These are phyloP conservation scores for Lagorchestes hirsutus DNA, from an alignment of 2,797 vertebrate genomes.

Conservation along the genomic window DNA sequence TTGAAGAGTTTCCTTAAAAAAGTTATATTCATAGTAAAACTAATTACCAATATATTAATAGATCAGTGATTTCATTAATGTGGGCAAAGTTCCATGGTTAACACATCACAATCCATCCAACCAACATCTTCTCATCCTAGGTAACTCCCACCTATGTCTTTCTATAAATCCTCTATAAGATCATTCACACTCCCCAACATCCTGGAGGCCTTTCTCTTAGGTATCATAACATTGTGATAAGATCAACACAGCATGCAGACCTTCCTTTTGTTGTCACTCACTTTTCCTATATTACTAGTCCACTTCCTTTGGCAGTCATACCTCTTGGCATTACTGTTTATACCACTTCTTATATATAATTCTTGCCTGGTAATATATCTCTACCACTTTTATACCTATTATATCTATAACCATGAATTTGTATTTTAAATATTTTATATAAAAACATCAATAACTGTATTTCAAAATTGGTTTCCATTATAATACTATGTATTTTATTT, in stretches of 20 bases:
- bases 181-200: no score
- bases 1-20: no score
- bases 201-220: no score
- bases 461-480: neutral
- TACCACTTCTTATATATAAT: neutral
- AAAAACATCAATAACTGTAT: neutral
- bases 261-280: neutral
- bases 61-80: no score
- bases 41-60: no score
- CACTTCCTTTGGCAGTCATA: neutral
- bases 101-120: no score
- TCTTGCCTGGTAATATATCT: neutral
- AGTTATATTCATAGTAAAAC: no score
- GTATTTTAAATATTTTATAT: neutral
- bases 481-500: neutral
- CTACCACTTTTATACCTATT: neutral
- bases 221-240: no score
- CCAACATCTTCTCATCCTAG: no score
- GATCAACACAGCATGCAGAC: neutral
- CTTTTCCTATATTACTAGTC: neutral
- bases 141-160: no score
- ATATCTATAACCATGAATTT: neutral
- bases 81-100: no score
- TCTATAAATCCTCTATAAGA: no score
- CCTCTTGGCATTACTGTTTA: neutral